These are phyloP conservation scores for Pollenia griseotomentosa DNA, from an alignment of 2,888 invertebrate species.

Conservation along the genomic window DNA sequence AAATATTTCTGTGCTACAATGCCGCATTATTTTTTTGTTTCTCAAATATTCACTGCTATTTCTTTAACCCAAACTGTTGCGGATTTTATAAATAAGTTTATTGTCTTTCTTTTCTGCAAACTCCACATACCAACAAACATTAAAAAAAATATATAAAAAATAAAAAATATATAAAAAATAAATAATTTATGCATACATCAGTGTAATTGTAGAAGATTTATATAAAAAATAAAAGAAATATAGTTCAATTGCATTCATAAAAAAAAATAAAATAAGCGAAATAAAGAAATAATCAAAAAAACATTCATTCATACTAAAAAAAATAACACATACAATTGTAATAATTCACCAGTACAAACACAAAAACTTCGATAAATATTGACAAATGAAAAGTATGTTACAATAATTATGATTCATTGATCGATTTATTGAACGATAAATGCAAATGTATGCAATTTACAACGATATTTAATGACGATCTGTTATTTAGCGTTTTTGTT, in stretches of 20 bases:
- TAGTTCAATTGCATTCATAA: constrained; percentile 52
- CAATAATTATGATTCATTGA: constrained; percentile 68
- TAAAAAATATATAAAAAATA: constrained; percentile 1
- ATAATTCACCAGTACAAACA: not conserved
- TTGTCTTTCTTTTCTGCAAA: not conserved
- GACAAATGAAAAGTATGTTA: constrained; percentile 44
- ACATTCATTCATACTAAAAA: constrained; percentile 29
- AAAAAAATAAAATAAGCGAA: constrained; percentile 44
- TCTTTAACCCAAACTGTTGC: not conserved
- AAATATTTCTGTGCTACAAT: too few species aligned
- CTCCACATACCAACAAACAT: constrained; percentile 3
- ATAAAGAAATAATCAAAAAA: constrained; percentile 24
- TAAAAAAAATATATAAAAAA: not conserved
- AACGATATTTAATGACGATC: not conserved
- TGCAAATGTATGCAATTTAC: constrained; percentile 54
- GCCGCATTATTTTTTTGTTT: too few species aligned
- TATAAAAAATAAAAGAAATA: constrained; percentile 31
- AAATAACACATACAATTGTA: not conserved
- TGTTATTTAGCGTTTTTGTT: constrained; percentile 34
- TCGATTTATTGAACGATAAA: constrained; percentile 51
- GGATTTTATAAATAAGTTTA: constrained; percentile 16
- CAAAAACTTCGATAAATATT: not conserved
- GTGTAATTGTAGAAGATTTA: constrained; percentile 60
- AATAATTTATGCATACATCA: constrained; percentile 64
- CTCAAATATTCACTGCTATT: not conserved